A percentile compares a stretch with the other conserved stretches of the same genome.
Evolutionary conservation across 2,888 invertebrate genomes (phyloP).

Genomic region (Drosophila kambysellisi): DNA sequence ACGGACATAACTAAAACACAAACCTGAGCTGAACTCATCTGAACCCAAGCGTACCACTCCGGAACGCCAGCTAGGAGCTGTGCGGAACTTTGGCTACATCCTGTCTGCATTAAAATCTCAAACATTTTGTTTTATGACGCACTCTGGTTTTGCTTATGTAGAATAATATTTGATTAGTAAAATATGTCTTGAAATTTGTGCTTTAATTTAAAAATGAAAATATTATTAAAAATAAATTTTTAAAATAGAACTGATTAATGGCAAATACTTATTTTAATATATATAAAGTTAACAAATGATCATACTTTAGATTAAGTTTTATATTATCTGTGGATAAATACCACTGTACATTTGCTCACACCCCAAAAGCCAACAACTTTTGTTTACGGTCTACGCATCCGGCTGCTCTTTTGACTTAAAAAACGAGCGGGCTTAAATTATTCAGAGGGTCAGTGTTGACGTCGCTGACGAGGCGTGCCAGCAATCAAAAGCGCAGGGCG

Average conservation of each 20-base stretch:
- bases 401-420: conserved; percentile 56
- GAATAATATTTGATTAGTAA: not conserved
- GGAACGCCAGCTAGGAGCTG: conserved; percentile 38
- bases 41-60: conserved; percentile 29
- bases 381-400: conserved; percentile 27
- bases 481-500: conserved; percentile 60
- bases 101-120: conserved; percentile 15
- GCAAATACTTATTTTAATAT: no score
- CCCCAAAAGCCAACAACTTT: conserved; percentile 42
- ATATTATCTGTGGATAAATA: not conserved
- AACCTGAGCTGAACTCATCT: conserved; percentile 24
- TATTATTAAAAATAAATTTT: not conserved
- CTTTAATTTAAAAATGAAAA: not conserved
- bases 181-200: not conserved
- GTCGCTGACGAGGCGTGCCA: conserved; percentile 35
- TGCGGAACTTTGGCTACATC: conserved; percentile 22
- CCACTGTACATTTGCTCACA: conserved; percentile 26
- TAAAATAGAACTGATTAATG: not conserved
- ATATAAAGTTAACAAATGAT: no score
- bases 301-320: not conserved
- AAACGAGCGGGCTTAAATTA: conserved; percentile 66
- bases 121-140: conserved; percentile 42
- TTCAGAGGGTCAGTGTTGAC: conserved; percentile 61
- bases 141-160: conserved; percentile 13
- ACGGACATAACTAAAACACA: conserved; percentile 16